Percentiles rank a stretch among this genome's conserved stretches.
phyloP scores from a whole-genome alignment of 2,113 vertebrate species.

The Pongo pygmaeus region DNA sequence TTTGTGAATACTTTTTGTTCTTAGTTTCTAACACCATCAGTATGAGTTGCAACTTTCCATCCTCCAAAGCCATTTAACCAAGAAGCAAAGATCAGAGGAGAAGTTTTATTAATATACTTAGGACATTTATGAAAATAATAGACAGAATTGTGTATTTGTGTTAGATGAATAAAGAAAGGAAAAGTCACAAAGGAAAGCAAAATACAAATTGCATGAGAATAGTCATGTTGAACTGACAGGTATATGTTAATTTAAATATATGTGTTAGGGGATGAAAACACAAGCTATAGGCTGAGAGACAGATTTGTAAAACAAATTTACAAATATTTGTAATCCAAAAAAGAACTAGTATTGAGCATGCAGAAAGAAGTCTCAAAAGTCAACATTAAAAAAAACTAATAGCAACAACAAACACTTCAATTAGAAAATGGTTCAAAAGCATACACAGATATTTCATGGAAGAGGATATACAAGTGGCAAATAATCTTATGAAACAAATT shows the following conservation, averaged over 20 bases:
- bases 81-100: background rate
- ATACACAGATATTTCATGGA: background rate
- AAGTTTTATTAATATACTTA: conserved; percentile 20
- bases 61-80: background rate
- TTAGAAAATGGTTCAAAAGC: background rate
- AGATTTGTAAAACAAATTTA: background rate
- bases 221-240: background rate
- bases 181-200: background rate
- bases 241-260: background rate
- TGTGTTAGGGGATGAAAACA: background rate
- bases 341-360: background rate
- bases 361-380: background rate
- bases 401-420: background rate
- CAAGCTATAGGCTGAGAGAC: background rate
- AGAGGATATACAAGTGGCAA: background rate
- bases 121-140: background rate
- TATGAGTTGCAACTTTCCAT: background rate
- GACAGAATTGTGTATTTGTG: background rate
- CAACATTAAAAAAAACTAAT: background rate
- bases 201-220: background rate
- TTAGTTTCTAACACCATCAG: background rate
- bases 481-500: background rate
- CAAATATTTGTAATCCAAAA: background rate
- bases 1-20: background rate
- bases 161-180: conserved; percentile 1